Evolutionary conservation across 2,113 vertebrate genomes (phyloP), one percentile per base, ranked within the genome.

Genomic region (Urocitellus parryii): DNA sequence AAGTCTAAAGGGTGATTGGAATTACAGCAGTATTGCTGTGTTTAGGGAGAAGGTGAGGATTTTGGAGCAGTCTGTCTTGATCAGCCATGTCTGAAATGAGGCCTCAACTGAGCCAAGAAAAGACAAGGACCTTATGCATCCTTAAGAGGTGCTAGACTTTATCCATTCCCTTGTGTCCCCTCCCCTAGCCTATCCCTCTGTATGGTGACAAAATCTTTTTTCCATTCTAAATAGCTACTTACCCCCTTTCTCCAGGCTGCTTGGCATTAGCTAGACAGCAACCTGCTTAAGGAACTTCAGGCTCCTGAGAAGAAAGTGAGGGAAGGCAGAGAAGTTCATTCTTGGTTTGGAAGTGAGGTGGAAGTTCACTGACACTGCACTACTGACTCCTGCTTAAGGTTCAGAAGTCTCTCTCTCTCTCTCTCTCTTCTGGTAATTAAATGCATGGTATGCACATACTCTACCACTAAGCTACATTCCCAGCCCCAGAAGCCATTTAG

Each of bases 171-270:
- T 42, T 73, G 22, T 58, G 86, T 45, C 32, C 34, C 20, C 45
- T 77, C n/a, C 24, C 45, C 37, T n/a, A 91, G 58, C 37, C 53
- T 45, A 65, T 73, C 10, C 11, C 32, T 96, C 20, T 78, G 53
- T 53, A 53, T 5, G 34, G 51, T 9, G 22, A n/a, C 45, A 83
- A 79, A 78, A 37, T 17, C 0, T 65, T 78, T 90, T 45, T 84
- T 86, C 42, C 42, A 32, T 95, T 78, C 72, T 72, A 61, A 95
- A 84, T 93, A 79, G 65, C 24, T 18, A 45, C 51, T 67, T 72
- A 37, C 1, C 24, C 24, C 34, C n/a, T 95, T 85, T 83, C 11
- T 77, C 45, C 37, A 65, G 67, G 78, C 17, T 67, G 10, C 72
- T 84, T 68, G 27, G 34, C 45, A 61, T 70, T 84, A 80, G 42